phyloP scores from a whole-genome alignment of 2,888 invertebrate species.

The Mimas tiliae region DNA sequence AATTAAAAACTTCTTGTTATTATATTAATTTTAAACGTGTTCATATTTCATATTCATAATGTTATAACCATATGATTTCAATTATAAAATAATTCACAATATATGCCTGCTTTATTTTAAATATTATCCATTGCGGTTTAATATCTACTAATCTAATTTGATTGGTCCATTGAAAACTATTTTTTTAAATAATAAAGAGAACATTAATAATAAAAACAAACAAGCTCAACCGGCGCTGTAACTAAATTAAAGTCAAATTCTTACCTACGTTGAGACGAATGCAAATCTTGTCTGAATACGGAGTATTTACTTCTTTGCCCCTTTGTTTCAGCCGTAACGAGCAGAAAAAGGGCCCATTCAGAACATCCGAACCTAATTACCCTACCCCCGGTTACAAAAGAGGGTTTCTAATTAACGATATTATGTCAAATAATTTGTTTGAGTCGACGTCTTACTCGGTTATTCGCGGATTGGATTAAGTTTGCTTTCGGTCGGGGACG shows the following conservation, averaged over 20 bases:
- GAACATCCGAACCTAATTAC: slow-evolving; percentile 83
- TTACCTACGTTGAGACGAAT: slow-evolving; percentile 68
- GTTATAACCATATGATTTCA: no score
- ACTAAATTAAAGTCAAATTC: slow-evolving; percentile 37
- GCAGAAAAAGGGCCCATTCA: slow-evolving; percentile 84
- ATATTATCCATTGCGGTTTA: no score
- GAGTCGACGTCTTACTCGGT: slow-evolving; percentile 77
- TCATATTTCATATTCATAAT: no score
- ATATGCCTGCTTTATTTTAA: no score
- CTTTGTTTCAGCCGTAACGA: slow-evolving; percentile 82
- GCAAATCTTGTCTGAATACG: slow-evolving; percentile 76
- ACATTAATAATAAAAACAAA: slow-evolving; percentile 34
- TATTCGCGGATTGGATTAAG: slow-evolving; percentile 77
- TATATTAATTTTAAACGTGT: no score
- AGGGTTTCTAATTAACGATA: slow-evolving; percentile 84
- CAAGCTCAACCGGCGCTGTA: slow-evolving; percentile 28
- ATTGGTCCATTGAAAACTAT: background rate
- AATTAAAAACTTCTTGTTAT: no score
- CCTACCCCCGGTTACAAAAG: slow-evolving; percentile 76
- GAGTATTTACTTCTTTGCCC: slow-evolving; percentile 80
- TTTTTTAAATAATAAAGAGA: background rate
- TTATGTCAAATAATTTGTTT: slow-evolving; percentile 85
- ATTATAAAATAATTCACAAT: no score
- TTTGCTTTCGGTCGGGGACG: slow-evolving; percentile 64
- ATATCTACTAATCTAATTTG: no score